Conservation (phyloP, 2,888 invertebrate genomes). For the Thymelicus sylvestris region DNA sequence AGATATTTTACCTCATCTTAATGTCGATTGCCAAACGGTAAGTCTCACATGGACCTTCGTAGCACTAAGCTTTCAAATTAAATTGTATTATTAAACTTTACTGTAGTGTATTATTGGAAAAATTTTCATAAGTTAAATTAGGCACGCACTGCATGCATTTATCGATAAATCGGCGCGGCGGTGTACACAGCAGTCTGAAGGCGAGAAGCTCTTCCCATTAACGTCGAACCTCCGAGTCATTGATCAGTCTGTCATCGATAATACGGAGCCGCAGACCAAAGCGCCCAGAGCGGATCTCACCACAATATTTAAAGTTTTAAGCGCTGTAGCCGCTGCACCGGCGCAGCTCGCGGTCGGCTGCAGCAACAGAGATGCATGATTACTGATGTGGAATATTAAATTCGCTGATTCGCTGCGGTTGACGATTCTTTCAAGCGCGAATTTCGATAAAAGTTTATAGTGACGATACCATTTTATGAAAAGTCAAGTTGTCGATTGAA, state of each 20-base stretch:
- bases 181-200: not conserved
- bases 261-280: not conserved
- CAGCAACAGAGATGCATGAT: not conserved
- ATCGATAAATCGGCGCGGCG: not conserved
- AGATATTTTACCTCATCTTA: no score
- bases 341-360: not conserved
- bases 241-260: slow-evolving; percentile 5
- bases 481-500: not conserved
- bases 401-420: not conserved
- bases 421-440: not conserved
- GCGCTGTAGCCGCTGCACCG: not conserved
- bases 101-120: no score
- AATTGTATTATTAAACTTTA: no score
- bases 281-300: not conserved
- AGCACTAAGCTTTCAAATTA: no score
- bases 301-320: slow-evolving; percentile 8
- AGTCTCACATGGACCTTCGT: no score
- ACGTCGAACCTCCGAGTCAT: not conserved
- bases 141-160: not conserved
- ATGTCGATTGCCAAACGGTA: no score
- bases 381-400: slow-evolving; percentile 13
- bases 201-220: not conserved
- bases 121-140: no score
- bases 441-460: not conserved
- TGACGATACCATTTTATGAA: not conserved